These are phyloP conservation scores for Pterocles orientalis DNA, from an alignment of 2,113 vertebrate genomes.

Conservation along the genomic window DNA sequence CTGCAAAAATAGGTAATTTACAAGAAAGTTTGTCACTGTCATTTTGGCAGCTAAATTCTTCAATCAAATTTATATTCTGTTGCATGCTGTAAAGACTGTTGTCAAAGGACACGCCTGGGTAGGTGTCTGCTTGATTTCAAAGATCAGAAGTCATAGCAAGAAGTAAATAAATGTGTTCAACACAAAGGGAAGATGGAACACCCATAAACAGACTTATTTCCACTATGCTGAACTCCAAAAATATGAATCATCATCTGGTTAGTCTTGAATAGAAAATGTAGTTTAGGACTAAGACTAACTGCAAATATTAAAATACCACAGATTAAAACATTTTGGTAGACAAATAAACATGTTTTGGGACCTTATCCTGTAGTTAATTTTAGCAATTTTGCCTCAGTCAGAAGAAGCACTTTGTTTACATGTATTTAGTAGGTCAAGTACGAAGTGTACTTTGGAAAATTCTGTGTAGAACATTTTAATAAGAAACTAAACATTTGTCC, in stretches of 20 bases:
- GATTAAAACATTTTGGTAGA: slow-evolving; percentile 15
- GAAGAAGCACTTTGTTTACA: slow-evolving; percentile 19
- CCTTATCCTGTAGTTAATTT: neutral
- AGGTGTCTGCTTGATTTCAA: neutral
- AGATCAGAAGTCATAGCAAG: neutral
- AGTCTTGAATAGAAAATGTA: neutral
- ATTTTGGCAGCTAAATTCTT: neutral
- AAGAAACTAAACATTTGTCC: slow-evolving; percentile 42
- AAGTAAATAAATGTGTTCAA: neutral
- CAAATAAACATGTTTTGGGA: neutral
- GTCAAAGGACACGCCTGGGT: neutral
- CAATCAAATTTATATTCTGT: neutral
- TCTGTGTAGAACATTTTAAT: neutral
- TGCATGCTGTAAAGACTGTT: neutral
- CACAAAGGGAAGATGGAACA: neutral
- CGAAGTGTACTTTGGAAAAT: slow-evolving; percentile 2
- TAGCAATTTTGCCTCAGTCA: neutral
- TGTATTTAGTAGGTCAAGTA: slow-evolving; percentile 48
- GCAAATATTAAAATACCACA: neutral
- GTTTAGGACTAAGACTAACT: neutral
- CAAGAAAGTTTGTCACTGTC: neutral
- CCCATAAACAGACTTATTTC: neutral
- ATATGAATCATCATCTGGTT: neutral
- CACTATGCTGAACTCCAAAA: neutral
- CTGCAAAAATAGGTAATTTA: neutral